Evolutionary conservation across 2,888 invertebrate genomes (phyloP), one percentile per base, ranked within the genome.

Genomic region (Marasmarcha lunaedactyla): DNA sequence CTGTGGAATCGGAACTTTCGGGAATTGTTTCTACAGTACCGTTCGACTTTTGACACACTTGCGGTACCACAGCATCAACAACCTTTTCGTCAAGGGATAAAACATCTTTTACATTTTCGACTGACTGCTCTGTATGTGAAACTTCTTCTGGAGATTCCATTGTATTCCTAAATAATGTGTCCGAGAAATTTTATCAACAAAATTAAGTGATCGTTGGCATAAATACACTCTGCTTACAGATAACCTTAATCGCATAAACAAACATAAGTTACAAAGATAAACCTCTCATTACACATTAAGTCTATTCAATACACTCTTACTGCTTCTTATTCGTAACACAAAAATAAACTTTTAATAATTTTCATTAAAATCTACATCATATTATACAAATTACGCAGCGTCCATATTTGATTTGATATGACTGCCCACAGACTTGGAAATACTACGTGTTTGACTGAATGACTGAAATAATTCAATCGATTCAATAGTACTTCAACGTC

Each of bases 41-140:
- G 54, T 81, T 79, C 43, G 77, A 57, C 65, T 68, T 68, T 46
- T 61, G 70, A 63, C 71, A 68, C 43, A 61, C 59, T 55, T 71
- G 59, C 43, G 54, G 52, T 47, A 61, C 62, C 45, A 45, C 47
- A 42, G 55, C 50, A 46, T 54, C 49, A 36, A 50, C 52, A 36
- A 45, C 45, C 36, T 42, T 52, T 50, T 61, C 60, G 42, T 57
- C 57, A 43, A 47, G 51, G 15, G 46, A 41, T 43, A 49, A 46
- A 46, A 48, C 63, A 34, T 50, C 46, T 57, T 76, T 72, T 27
- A 55, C 49, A 42, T 47, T 50, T 39, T 71, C 70, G 41, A 49
- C 42, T 20, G 54, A 35, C 7, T 3, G 20, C 3, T 20, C 7
- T 7, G 20, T 20, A 5, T 20, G 20, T 5, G 20, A 7, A 20